A percentile compares a stretch with the other conserved stretches of the same genome.
Conservation (phyloP, 2,797 vertebrate species). For the Danio kyathit region DNA sequence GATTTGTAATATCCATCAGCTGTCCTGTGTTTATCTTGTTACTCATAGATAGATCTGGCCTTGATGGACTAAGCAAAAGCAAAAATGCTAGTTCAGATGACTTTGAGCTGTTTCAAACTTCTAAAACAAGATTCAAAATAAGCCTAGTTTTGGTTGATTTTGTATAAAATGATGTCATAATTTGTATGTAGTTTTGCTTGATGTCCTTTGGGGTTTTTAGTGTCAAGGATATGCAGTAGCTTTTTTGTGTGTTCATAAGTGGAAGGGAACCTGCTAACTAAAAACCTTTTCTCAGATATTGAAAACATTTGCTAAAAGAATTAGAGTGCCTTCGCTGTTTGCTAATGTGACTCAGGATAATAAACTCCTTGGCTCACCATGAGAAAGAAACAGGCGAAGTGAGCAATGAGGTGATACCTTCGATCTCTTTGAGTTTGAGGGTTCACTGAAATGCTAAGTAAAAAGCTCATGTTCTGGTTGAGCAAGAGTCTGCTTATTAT, state of each 20-base stretch:
- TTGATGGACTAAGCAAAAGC: no score
- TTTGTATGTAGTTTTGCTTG: no score
- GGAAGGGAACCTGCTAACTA: background rate
- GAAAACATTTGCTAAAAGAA: background rate
- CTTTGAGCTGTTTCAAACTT: no score
- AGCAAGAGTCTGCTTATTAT: conserved; percentile 1
- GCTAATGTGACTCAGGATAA: background rate
- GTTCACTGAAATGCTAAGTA: background rate
- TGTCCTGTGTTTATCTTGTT: no score
- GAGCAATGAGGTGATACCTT: background rate
- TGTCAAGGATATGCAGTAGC: background rate
- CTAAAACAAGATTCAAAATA: no score
- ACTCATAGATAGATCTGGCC: no score
- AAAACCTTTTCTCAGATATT: background rate
- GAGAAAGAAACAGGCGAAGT: background rate
- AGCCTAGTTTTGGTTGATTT: no score
- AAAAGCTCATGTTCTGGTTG: background rate
- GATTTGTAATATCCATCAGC: no score
- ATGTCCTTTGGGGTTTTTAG: background rate
- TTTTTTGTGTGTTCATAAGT: background rate
- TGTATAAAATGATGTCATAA: no score
- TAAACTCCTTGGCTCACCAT: background rate
- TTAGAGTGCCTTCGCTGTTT: background rate
- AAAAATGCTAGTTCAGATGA: no score
- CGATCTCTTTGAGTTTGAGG: background rate